Evolutionary conservation across 2,888 invertebrate species (phyloP), one percentile per base, ranked within the genome.

Genomic region (Timandra comae): DNA sequence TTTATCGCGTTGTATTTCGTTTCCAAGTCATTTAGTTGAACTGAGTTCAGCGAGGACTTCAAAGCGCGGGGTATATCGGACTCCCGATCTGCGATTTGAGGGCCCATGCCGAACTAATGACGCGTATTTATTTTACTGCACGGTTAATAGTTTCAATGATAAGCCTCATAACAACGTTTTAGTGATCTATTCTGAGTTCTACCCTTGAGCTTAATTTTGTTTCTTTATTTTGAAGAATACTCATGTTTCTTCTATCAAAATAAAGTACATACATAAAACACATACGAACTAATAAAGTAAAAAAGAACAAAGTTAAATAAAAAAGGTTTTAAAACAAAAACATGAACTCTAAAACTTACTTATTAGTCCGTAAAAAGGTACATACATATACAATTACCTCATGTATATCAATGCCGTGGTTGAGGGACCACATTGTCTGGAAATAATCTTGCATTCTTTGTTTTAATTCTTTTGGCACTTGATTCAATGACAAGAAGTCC

Each of bases 371-470:
- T n/a, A 16, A 16, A 7, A 26, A 12, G 11, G 12, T 12, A 16
- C 11, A 26, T 26, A 12, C 6, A 7, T 9, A 12, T 24, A 78
- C 5, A 5, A 16, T 16, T 81, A 97, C 98, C 92, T 98, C 97
- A 65, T 96, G 94, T 53, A 96, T 95, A 74, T 98, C 97, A 63
- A 98, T 98, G 35, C 98, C 98, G 72, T 97, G 97, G 82, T 97
- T 98, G 41, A 98, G 89, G 7, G 97, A 97, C 98, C 98, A 98
- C 90, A 95, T 97, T 7, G 98, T 98, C 78, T 98, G 97, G 73
- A 98, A 98, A 76, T 97, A 98, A 72, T 98, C 98, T 67, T 97
- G 96, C 92, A 98, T 97, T 42, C 98, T 87, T 67, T 96, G 96
- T 70, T 97, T 97, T 42, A 98, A 87, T 67, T 96, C 96, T 64